Base-by-base conservation (phyloP, 1,140 invertebrate species). In the Macrobrachium nipponense region DNA sequence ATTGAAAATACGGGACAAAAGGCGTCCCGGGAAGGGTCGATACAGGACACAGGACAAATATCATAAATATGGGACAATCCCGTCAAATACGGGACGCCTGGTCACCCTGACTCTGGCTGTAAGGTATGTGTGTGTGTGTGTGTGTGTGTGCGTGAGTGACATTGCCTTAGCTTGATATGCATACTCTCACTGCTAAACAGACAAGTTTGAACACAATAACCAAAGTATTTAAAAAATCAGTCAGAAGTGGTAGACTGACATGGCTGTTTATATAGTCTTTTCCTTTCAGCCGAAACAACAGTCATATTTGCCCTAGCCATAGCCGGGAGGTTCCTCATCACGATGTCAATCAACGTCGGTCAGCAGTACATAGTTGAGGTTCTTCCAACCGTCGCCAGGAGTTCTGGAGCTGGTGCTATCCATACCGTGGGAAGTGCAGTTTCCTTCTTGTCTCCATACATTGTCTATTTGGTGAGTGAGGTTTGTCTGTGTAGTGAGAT, bases 301-400 rank as follows among this genome's bases (percentile, higher is more conserved):
- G 27, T 44, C 14, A 61, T 86, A 11, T 18, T 86, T 8, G 64
- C 0, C n/a, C 15, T 86, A 66, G 83, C 76, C 15, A 75, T 86
- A 20, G 43, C 20, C 3, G 83, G 76, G 8, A 23, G 83, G 20
- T 86, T 86, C 36, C 64, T 86, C 43, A 73, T 86, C 76, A 86
- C 83, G 15, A 86, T 86, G 83, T 66, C 83, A 15, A 86, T 86
- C 51, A 86, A 86, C 66, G 83, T 86, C 10, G 84, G 51, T 17
- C 77, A 80, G 51, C 84, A 86, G 68, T 86, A 86, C 77, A 68
- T 68, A 5, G 36, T 86, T 5, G 84, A 86, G 68, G 84, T 86
- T 10, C 77, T 86, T 27, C 84, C 84, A n/a, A 86, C 84, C 5
- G 84, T 86, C 20, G 84, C 84, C 51, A 44, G 84, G 2, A 78